A percentile compares a stretch with the other conserved stretches of the same genome.
Conservation (phyloP, 2,888 invertebrate species). For the Oscheius myriophilus region DNA sequence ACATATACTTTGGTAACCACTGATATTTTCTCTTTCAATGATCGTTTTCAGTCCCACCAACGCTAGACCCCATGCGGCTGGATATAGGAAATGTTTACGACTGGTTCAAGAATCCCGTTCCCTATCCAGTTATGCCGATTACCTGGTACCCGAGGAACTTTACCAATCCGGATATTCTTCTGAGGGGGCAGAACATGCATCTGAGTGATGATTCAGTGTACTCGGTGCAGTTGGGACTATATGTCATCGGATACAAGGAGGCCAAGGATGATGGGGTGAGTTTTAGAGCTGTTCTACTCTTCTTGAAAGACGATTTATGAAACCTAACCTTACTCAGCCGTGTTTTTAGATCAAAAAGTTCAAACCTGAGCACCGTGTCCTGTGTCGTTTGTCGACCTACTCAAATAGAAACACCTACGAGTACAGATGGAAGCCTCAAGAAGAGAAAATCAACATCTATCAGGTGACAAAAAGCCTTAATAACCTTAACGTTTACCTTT, state of each 20-base stretch:
- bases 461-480: conserved; percentile 38
- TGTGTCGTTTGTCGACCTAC: conserved; percentile 65
- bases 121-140: conserved; percentile 62
- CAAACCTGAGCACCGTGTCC: conserved; percentile 64
- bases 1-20: conserved; percentile 66
- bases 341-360: conserved; percentile 67
- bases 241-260: conserved; percentile 69
- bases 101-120: conserved; percentile 69
- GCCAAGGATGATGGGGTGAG: conserved; percentile 60
- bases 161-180: conserved; percentile 63
- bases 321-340: neutral
- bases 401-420: conserved; percentile 64
- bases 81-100: conserved; percentile 68
- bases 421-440: conserved; percentile 65
- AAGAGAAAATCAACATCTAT: conserved; percentile 66
- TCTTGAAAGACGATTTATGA: no score
- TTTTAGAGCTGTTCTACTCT: neutral
- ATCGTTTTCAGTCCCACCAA: conserved; percentile 65
- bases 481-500: neutral
- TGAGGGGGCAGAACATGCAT: conserved; percentile 43
- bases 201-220: conserved; percentile 67
- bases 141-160: conserved; percentile 70
- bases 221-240: conserved; percentile 63
- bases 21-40: neutral
- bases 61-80: conserved; percentile 68